Evolutionary conservation across 2,888 invertebrate genomes (phyloP).

Genomic region (Sussaba pulchella): DNA sequence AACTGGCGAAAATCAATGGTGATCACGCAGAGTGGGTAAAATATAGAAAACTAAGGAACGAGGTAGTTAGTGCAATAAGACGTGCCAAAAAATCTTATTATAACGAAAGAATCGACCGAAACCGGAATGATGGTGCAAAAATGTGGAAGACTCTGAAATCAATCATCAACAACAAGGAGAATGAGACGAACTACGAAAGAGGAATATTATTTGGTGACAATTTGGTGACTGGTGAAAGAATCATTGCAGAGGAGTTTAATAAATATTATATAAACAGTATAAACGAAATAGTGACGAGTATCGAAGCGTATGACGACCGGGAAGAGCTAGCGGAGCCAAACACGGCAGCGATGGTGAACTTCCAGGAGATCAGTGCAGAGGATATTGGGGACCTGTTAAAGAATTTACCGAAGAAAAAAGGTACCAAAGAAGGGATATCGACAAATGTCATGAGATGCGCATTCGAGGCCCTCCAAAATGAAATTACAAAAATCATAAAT

Average conservation of each 20-base stretch:
- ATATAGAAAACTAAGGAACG: conserved; percentile 9
- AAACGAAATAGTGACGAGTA: not conserved
- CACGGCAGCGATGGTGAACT: not conserved
- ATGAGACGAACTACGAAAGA: not conserved
- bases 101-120: not conserved
- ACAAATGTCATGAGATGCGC: not conserved
- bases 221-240: not conserved
- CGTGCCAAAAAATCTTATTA: not conserved
- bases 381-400: not conserved
- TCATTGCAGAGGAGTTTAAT: conserved; percentile 2
- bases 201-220: not conserved
- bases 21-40: not conserved
- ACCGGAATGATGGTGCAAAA: not conserved
- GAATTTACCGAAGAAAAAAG: conserved; percentile 11
- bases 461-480: not conserved
- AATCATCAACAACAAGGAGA: not conserved
- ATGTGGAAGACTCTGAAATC: conserved; percentile 26
- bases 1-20: not conserved
- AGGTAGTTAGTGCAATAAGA: not conserved
- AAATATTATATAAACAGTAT: conserved; percentile 23
- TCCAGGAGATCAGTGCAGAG: not conserved
- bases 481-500: conserved; percentile 31
- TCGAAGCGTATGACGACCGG: no score
- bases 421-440: conserved; percentile 11
- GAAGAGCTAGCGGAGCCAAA: not conserved